phyloP scores from a whole-genome alignment of 2,797 vertebrate species.

The Chloroceryle amazona region DNA sequence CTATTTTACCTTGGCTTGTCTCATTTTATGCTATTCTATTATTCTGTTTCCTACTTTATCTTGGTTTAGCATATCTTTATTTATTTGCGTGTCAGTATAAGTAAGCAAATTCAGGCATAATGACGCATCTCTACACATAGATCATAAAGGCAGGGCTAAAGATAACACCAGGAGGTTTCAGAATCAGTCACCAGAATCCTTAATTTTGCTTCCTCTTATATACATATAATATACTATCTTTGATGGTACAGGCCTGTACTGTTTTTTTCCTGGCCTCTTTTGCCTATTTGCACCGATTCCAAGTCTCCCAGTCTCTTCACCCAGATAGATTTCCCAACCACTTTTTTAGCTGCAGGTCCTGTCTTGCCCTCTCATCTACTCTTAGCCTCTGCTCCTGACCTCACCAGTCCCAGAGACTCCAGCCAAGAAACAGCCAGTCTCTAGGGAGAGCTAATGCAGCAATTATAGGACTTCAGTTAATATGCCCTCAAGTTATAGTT shows the following conservation, averaged over 20 bases:
- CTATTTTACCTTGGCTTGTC: background rate
- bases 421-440: background rate
- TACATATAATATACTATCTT: fast-evolving
- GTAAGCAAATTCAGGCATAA: background rate
- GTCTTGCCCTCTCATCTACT: background rate
- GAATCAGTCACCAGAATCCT: background rate
- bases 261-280: background rate
- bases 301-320: background rate
- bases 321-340: background rate
- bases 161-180: background rate
- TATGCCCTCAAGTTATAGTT: background rate
- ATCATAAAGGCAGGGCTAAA: background rate
- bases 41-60: background rate
- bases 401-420: background rate
- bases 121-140: fast-evolving
- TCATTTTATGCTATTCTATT: background rate
- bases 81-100: fast-evolving
- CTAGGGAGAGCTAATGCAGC: background rate
- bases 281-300: background rate
- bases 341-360: background rate
- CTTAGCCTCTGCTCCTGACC: background rate
- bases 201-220: background rate
- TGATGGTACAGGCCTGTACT: fast-evolving
- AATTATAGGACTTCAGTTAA: background rate
- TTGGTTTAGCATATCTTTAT: background rate